phyloP scores from a whole-genome alignment of 1,140 invertebrate species.

The Coenobita brevimanus region DNA sequence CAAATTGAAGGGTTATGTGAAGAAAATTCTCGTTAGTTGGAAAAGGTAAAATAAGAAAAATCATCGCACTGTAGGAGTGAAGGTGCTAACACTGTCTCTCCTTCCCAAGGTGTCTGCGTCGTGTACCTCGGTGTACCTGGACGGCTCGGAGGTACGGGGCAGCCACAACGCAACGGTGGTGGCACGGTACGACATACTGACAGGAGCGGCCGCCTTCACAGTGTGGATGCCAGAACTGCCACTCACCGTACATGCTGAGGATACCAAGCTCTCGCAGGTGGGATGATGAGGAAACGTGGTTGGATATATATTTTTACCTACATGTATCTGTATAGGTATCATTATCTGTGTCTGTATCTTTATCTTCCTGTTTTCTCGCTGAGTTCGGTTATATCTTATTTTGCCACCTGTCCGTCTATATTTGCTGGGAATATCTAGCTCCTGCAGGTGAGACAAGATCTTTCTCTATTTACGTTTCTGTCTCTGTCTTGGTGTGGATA shows the following conservation, averaged over 20 bases:
- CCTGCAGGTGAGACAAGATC: too few species aligned
- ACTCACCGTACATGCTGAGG: slow-evolving; percentile 89
- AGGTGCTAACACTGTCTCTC: background rate
- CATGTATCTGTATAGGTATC: too few species aligned
- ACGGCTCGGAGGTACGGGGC: slow-evolving; percentile 95
- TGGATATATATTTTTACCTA: too few species aligned
- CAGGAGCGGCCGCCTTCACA: slow-evolving; percentile 88
- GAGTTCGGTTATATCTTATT: too few species aligned
- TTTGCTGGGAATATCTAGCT: too few species aligned
- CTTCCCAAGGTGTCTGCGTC: slow-evolving; percentile 89
- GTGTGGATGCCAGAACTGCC: slow-evolving; percentile 98
- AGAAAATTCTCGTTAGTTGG: background rate
- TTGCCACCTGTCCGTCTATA: too few species aligned
- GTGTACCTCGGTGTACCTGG: slow-evolving; percentile 96
- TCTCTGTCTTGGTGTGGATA: too few species aligned
- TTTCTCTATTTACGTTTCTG: too few species aligned
- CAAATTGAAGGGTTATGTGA: background rate
- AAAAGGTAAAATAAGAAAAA: too few species aligned
- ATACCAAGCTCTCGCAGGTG: slow-evolving; percentile 92
- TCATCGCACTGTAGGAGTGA: background rate
- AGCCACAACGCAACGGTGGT: slow-evolving; percentile 95
- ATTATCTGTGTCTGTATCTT: too few species aligned
- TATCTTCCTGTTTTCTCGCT: too few species aligned
- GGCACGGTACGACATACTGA: slow-evolving; percentile 94
- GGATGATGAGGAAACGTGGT: slow-evolving; percentile 74